A percentile compares a stretch with the other conserved stretches of the same genome.
These are phyloP conservation scores for Apostichopus leukothele DNA, from an alignment of 53 echinoderm and acorn worm genomes.

Conservation along the genomic window DNA sequence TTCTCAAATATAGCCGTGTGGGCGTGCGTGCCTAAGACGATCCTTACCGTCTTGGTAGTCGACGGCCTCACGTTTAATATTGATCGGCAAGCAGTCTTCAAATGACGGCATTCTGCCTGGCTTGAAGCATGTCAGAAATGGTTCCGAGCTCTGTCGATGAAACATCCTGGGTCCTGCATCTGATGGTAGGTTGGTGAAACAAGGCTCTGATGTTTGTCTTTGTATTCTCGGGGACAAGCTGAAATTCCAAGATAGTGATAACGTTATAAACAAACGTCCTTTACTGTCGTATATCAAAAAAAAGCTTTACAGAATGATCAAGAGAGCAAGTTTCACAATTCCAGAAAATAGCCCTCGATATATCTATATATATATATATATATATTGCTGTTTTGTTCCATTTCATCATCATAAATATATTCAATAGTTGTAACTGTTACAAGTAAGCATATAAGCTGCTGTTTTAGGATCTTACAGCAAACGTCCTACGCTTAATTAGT, in stretches of 20 bases:
- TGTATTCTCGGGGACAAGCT: conserved; percentile 67
- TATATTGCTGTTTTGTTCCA: no score
- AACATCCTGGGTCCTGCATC: conserved; percentile 51
- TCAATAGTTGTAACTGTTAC: no score
- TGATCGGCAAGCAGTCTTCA: conserved; percentile 44
- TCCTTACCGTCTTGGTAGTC: conserved; percentile 28
- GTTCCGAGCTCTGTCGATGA: conserved; percentile 94
- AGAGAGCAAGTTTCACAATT: not conserved
- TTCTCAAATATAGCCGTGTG: no score
- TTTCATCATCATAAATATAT: no score
- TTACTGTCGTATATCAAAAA: no score
- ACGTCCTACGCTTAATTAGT: no score
- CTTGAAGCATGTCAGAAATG: conserved; percentile 75
- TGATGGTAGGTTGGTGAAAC: conserved; percentile 67
- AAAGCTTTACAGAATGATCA: not conserved
- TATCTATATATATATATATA: no score
- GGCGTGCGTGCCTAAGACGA: not conserved
- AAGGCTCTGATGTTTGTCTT: conserved; percentile 90
- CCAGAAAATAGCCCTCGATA: not conserved
- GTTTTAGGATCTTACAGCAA: no score
- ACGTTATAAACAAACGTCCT: not conserved
- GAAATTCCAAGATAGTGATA: not conserved
- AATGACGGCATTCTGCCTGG: conserved; percentile 31
- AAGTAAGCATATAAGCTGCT: no score
- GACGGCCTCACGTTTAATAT: conserved; percentile 17